A percentile compares a stretch with the other conserved stretches of the same genome.
These are phyloP conservation scores for Glandiceps talaboti DNA, from an alignment of 53 echinoderm and acorn worm genomes.

Conservation along the genomic window DNA sequence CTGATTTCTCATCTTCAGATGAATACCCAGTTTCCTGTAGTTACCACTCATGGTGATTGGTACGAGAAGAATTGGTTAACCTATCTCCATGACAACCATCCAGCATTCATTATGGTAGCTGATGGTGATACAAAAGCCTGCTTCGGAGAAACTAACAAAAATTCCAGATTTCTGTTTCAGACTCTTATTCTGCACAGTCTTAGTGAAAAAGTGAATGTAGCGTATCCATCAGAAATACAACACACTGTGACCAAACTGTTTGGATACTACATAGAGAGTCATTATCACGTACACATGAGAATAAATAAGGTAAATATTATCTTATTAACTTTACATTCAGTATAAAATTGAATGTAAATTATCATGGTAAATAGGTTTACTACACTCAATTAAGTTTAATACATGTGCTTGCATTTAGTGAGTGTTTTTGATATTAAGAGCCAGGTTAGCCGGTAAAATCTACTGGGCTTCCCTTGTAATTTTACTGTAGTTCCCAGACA, in stretches of 20 bases:
- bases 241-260: neutral
- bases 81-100: neutral
- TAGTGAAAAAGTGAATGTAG: neutral
- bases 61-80: neutral
- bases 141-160: neutral
- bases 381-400: too few relatives aligned
- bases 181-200: neutral
- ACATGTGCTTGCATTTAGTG: too few relatives aligned
- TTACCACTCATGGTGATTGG: neutral
- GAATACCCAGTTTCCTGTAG: neutral
- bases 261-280: neutral
- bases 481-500: too few relatives aligned
- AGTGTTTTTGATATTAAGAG: too few relatives aligned
- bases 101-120: neutral
- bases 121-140: neutral
- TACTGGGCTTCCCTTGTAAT: too few relatives aligned
- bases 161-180: neutral
- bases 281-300: too few relatives aligned
- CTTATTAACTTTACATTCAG: too few relatives aligned
- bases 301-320: too few relatives aligned
- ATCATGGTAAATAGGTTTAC: too few relatives aligned
- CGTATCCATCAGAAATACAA: neutral
- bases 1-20: neutral
- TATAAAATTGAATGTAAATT: too few relatives aligned
- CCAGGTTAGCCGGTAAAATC: too few relatives aligned